Base-by-base conservation (phyloP, 2,113 vertebrate species). In the Prietella phreatophila region DNA sequence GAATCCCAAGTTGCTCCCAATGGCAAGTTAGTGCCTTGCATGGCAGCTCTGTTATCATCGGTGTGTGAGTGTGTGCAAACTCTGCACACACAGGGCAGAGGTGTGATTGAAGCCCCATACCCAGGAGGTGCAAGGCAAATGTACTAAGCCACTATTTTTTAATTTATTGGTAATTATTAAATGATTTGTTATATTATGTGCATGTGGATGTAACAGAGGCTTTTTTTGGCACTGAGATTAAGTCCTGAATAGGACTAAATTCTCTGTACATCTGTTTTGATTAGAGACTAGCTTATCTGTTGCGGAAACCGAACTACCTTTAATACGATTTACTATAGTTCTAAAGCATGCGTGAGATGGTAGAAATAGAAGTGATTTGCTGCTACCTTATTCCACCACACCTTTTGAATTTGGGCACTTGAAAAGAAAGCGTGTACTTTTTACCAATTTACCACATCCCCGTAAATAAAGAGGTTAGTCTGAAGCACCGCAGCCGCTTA, bases 391-490 rank as follows among this genome's bases (percentile, higher is more conserved):
- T 61, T 61, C 80, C 27, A 76, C 20, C 3, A 36, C 75, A 42
- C 39, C 86, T 86, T 86, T 81, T 65, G 39, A 83, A 84, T 78
- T 78, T 6, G 14, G 39, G 7, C 81, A 14, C 10, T 60, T 67
- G 60, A 65, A 84, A 79, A 55, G 67, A 61, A 84, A 56, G 15
- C 25, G 67, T 53, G 5, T 25, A 20, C 61, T 84, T 84, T 88
- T 83, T 55, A 84, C 50, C 86, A 83, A 55, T 61, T 36, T 39
- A 20, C 27, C 42, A 27, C 58, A 53, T 87, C 67, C n/a, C 39
- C 17, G 42, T 83, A 63, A 53, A 56, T 84, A 79, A 84, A 84
- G 50, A 80, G 58, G 67, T 79, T 55, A 65, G 47, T 33, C 73
- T 55, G 75, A 67, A 88, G 82, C 47, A 78, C 42, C 30, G 33